Percentiles rank a stretch among this genome's conserved stretches.
Conservation (phyloP, 2,797 vertebrate species). For the Pangasius djambal region DNA sequence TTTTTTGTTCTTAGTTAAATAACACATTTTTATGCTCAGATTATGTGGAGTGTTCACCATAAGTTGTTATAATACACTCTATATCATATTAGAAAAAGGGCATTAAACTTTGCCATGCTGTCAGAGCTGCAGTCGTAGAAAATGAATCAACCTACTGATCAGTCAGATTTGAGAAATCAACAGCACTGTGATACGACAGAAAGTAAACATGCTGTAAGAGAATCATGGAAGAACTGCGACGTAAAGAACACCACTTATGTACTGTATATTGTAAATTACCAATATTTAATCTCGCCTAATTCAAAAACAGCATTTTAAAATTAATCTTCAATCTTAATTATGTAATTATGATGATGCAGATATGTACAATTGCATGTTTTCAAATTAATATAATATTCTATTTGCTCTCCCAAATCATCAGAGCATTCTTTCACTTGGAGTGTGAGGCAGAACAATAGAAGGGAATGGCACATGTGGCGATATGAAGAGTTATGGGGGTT, state of each 20-base stretch:
- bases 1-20: neutral
- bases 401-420: neutral
- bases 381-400: neutral
- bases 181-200: no score
- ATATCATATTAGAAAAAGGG: neutral
- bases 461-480: slow-evolving; percentile 12
- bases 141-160: neutral
- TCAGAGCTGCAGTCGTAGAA: neutral
- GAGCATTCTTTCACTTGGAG: neutral
- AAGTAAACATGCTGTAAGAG: neutral
- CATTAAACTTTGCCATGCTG: neutral
- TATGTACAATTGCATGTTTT: neutral
- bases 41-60: neutral
- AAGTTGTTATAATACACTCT: neutral
- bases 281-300: no score
- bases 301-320: neutral
- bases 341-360: neutral
- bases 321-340: neutral
- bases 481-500: slow-evolving; percentile 29
- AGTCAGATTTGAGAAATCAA: neutral
- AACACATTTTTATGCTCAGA: neutral
- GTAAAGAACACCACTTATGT: neutral
- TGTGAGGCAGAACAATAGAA: slow-evolving; percentile 3
- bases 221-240: neutral
- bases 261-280: neutral